These are phyloP conservation scores for Ceriagrion tenellum DNA, from an alignment of 2,888 invertebrate species.

Conservation along the genomic window DNA sequence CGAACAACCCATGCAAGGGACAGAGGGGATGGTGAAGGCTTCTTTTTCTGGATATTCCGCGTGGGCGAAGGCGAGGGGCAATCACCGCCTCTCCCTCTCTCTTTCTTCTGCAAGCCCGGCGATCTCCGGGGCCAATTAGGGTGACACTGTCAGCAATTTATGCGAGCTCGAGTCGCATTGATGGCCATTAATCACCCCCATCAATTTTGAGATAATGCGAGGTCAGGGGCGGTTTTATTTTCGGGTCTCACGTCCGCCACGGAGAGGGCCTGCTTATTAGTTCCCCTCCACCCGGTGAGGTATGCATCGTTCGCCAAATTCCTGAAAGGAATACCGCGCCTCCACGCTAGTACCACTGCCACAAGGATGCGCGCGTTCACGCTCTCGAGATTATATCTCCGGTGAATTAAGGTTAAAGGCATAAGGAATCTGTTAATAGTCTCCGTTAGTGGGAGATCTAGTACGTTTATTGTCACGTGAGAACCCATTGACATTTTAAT, in stretches of 20 bases:
- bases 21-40: background rate
- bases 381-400: background rate
- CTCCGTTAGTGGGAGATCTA: background rate
- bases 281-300: background rate
- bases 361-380: background rate
- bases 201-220: background rate
- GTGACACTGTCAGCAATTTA: background rate
- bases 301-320: background rate
- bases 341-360: background rate
- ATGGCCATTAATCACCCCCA: background rate
- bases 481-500: background rate
- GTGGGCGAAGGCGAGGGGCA: background rate
- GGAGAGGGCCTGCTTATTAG: background rate
- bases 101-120: background rate
- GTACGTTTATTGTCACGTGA: background rate
- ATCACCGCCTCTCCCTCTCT: background rate
- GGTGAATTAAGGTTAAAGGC: background rate
- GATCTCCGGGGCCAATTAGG: conserved; percentile 2
- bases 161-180: background rate
- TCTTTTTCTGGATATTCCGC: background rate
- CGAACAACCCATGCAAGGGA: background rate
- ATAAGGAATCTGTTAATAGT: background rate
- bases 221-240: background rate
- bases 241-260: background rate
- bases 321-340: background rate